phyloP scores from a whole-genome alignment of 2,797 vertebrate species.

The Mormyrus hasselquistii region DNA sequence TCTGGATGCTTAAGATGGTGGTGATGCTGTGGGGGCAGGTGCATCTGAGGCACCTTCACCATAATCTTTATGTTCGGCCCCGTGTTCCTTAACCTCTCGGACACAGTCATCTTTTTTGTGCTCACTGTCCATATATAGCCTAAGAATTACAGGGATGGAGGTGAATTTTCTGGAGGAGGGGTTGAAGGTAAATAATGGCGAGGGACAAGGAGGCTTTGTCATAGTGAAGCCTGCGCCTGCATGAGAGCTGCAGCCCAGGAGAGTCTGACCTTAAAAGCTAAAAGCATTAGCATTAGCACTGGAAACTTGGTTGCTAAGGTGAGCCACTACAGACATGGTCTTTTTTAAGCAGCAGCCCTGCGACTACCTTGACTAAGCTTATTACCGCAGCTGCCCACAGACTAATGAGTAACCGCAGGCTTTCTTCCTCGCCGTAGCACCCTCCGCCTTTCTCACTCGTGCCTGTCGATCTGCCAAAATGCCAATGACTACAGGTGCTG shows the following conservation, averaged over 20 bases:
- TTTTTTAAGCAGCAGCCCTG: neutral
- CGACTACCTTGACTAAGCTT: neutral
- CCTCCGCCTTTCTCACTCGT: neutral
- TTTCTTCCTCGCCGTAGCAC: neutral
- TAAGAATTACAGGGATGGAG: neutral
- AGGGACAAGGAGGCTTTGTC: neutral
- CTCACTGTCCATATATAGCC: neutral
- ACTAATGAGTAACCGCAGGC: neutral
- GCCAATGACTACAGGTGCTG: neutral
- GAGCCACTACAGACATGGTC: neutral
- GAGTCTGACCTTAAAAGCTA: neutral
- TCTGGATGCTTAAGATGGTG: neutral
- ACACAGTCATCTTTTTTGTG: neutral
- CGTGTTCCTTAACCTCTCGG: neutral
- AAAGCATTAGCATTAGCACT: neutral
- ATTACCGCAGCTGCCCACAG: neutral
- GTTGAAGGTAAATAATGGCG: neutral
- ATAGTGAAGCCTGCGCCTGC: neutral
- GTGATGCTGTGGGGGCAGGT: neutral
- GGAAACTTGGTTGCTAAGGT: neutral
- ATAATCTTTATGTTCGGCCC: neutral
- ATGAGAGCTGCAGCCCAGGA: neutral
- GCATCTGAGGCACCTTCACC: neutral
- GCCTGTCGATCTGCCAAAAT: neutral
- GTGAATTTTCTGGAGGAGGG: neutral